Base-by-base conservation (phyloP, 2,888 invertebrate species). In the Operophtera brumata region DNA sequence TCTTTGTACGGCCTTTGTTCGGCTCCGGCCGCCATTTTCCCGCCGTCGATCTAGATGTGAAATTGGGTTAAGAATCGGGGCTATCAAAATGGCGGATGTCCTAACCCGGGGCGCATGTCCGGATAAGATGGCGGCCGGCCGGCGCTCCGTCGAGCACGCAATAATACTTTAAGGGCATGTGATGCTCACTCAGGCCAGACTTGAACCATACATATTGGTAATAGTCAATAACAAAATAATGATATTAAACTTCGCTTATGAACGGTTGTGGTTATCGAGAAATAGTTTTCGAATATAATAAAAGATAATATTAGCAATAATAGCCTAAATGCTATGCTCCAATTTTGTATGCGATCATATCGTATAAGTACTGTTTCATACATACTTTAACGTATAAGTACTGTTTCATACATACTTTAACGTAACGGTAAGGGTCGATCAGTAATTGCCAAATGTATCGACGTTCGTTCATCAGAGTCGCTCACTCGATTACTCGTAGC, bases 201-300 rank as follows among this genome's bases (percentile, higher is more conserved):
- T 66, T 69, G 66, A 81, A 82, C 80, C 80, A 77, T 79, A 83
- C 86, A 85, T 85, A 84, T 84, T 85, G 81, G 71, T 82, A 80
- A 83, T 85, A 84, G 87, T 88, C 86, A 87, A 86, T 86, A 85
- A 84, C 83, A 81, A 83, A 79, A 81, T 83, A 82, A 83, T 85
- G 84, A 84, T 86, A 84, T 86, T 87, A 81, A 84, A 89, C 87
- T 87, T 89, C 88, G 88, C 89, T 90, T 90, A 90, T 89, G 89
- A 89, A 89, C 82, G 89, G 90, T 89, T 89, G 90, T 90, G 90
- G 85, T 88, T 83, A 86, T 83, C 86, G 87, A 84, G 83, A 87
- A 84, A 87, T 88, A 87, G 86, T 84, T 89, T 83, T 86, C 84
- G 86, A 84, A 78, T 86, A 78, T 82, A 78, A 84, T 84, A 81